Base-by-base conservation (phyloP, 2,888 invertebrate species). In the Fissipunctia ypsillon region DNA sequence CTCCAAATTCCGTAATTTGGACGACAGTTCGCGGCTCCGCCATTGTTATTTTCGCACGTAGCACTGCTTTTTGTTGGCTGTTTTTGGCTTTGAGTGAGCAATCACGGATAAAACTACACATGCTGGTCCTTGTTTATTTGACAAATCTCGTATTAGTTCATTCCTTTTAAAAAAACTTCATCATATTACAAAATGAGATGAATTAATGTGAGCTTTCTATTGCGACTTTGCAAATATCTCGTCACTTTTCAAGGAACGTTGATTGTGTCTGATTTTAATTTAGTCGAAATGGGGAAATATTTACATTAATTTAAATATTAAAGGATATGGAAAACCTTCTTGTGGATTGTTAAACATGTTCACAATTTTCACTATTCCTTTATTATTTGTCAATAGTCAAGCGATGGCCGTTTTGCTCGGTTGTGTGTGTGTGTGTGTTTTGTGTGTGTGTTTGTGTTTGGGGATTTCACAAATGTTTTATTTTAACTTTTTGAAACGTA, bases 1-100 rank as follows among this genome's bases (percentile, higher is more conserved):
- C 28, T 84, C 83, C 83, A 83, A 83, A 73, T 81, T 76, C 59
- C 43, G 56, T 71, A 41, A 84, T 83, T 83, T 84, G 78, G 82
- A 65, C 80, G 61, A 71, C 74, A 74, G 61, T 74, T 74, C 57
- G 70, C 68, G 59, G 74, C 61, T 25, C 28, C 28, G 22, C 16
- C 52, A 74, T 83, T 81, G 70, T 80, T 80, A 80, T 83, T 81
- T 81, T 83, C 50, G 80, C 81, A 74, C 70, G 83, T 83, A 71
- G 52, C 68, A 45, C 41, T 48, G 74, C n/a, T 71, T 74, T 83
- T 83, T 80, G 68, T 74, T 68, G 19, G 41, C 12, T 61, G 12
- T 66, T 74, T 81, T 71, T 57, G 10, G 68, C 43, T 65, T 71
- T 71, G 28, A 74, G 50, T 78, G 71, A 67, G 57, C 66, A 80